These are phyloP conservation scores for Melanotus villosus DNA, from an alignment of 2,888 invertebrate species.

Conservation along the genomic window DNA sequence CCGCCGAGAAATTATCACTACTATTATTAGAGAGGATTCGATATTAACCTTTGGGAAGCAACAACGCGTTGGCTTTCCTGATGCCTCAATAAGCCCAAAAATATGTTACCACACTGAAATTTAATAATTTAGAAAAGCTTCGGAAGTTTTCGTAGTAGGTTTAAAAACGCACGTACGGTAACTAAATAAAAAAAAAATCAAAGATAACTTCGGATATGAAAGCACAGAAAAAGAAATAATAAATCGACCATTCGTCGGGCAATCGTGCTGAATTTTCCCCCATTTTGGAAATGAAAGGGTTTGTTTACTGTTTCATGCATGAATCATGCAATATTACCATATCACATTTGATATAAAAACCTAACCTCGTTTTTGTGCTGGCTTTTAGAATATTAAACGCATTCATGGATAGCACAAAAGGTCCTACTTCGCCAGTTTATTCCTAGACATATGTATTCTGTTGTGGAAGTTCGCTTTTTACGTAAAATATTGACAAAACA, in stretches of 20 bases:
- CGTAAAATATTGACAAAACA: constrained; percentile 43
- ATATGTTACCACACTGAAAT: not conserved
- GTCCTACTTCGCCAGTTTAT: constrained; percentile 35
- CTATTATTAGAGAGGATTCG: constrained; percentile 30
- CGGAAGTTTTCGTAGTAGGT: not conserved
- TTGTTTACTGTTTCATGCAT: constrained; percentile 47
- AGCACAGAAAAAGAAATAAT: constrained; percentile 1
- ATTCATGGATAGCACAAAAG: constrained; percentile 44
- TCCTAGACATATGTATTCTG: constrained; percentile 40
- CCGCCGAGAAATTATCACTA: constrained; percentile 34
- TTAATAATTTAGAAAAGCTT: constrained; percentile 6
- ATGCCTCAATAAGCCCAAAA: constrained; percentile 17
- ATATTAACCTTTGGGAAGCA: constrained; percentile 21
- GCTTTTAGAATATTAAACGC: constrained; percentile 51
- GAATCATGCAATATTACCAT: constrained; percentile 48
- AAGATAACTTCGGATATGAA: not conserved
- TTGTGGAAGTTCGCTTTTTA: constrained; percentile 34
- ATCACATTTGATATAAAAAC: constrained; percentile 45
- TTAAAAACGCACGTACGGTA: not conserved
- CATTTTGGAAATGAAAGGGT: constrained; percentile 29
- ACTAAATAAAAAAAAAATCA: not conserved
- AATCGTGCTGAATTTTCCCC: not conserved
- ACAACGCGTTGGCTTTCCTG: constrained; percentile 1
- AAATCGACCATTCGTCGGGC: not conserved
- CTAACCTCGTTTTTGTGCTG: constrained; percentile 37